These are phyloP conservation scores for Xanthorhoe spadicearia DNA, from an alignment of 2,888 invertebrate species.

Conservation along the genomic window DNA sequence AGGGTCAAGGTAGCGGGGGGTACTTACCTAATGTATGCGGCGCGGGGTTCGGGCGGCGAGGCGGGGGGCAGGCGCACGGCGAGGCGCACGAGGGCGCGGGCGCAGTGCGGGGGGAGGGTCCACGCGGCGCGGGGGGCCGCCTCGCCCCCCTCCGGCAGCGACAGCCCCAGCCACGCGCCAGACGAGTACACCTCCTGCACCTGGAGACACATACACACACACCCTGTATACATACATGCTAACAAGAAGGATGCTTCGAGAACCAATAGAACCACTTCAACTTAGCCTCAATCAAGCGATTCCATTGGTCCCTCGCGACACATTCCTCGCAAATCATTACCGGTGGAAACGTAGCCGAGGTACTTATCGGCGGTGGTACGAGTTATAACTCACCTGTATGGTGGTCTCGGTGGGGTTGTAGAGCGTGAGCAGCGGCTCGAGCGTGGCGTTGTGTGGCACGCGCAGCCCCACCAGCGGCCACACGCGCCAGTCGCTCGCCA, in stretches of 20 bases:
- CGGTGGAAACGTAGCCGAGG: too few relatives aligned
- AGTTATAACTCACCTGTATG: slow-evolving; percentile 86
- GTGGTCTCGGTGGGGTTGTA: slow-evolving; percentile 96
- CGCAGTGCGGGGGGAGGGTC: slow-evolving; percentile 95
- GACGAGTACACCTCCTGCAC: slow-evolving; percentile 93
- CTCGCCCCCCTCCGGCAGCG: slow-evolving; percentile 91
- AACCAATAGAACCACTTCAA: not conserved
- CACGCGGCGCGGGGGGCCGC: slow-evolving; percentile 92
- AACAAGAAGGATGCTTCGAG: not conserved
- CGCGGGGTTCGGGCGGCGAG: slow-evolving; percentile 10
- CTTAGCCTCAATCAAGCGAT: not conserved
- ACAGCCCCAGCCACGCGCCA: slow-evolving; percentile 96
- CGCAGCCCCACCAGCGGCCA: slow-evolving; percentile 95
- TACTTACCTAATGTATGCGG: slow-evolving; percentile 29
- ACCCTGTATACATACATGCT: not conserved
- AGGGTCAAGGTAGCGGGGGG: not conserved
- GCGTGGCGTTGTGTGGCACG: slow-evolving; percentile 95
- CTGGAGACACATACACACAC: slow-evolving; percentile 69
- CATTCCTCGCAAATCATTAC: too few relatives aligned
- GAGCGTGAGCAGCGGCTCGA: slow-evolving; percentile 94
- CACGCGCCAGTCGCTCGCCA: slow-evolving; percentile 95
- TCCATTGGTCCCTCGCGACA: too few relatives aligned
- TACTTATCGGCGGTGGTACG: too few relatives aligned
- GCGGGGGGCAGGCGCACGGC: slow-evolving; percentile 83
- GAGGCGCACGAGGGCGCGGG: slow-evolving; percentile 94